phyloP scores from a whole-genome alignment of 2,888 invertebrate species.

The Sphaerophoria rueppellii region DNA sequence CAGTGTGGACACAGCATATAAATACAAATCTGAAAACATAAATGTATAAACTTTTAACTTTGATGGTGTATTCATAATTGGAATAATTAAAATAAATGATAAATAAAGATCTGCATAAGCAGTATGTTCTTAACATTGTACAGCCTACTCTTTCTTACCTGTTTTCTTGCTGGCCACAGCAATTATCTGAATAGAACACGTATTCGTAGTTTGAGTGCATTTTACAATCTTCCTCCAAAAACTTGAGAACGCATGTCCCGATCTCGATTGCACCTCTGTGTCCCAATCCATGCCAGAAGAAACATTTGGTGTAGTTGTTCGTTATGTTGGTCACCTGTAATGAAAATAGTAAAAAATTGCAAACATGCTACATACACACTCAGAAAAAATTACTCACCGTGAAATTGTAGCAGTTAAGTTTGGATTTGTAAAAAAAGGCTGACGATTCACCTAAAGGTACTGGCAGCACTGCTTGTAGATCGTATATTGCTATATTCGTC shows the following conservation, averaged over 20 bases:
- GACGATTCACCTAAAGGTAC: constrained; percentile 27
- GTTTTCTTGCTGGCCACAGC: constrained; percentile 30
- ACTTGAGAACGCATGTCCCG: constrained; percentile 16
- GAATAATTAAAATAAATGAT: constrained; percentile 18
- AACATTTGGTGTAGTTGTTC: constrained; percentile 32
- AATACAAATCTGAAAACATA: constrained; percentile 41
- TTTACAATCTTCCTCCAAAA: constrained; percentile 19
- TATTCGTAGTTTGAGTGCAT: constrained; percentile 1
- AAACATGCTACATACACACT: not conserved
- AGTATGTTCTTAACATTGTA: constrained; percentile 19
- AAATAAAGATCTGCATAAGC: constrained; percentile 25
- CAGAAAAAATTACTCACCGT: constrained; percentile 36
- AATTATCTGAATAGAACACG: constrained; percentile 19
- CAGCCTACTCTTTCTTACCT: constrained; percentile 40
- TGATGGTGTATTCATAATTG: constrained; percentile 19
- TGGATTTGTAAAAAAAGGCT: constrained; percentile 44
- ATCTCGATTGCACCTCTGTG: not conserved
- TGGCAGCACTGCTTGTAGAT: too few species aligned
- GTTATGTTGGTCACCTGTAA: constrained; percentile 39
- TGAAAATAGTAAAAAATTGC: constrained; percentile 37
- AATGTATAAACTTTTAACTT: constrained; percentile 31
- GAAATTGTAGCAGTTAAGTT: constrained; percentile 42
- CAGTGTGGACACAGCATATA: constrained; percentile 44
- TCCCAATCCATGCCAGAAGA: constrained; percentile 38
- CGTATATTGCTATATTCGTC: too few species aligned